These are phyloP conservation scores for Siniperca chuatsi DNA, from an alignment of 2,113 vertebrate species.

Conservation along the genomic window DNA sequence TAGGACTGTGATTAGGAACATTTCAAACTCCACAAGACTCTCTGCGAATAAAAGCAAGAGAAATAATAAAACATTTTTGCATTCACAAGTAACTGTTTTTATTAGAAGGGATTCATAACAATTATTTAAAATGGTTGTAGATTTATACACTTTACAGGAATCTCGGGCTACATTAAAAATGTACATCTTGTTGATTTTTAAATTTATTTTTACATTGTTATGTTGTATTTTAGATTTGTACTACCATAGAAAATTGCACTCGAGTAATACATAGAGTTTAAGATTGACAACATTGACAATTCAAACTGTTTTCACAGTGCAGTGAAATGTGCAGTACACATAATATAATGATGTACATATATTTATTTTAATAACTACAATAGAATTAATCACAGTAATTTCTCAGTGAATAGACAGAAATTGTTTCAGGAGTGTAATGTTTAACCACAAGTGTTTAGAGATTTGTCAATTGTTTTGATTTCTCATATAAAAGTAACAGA, in stretches of 20 bases:
- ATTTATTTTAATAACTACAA: background rate
- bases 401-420: background rate
- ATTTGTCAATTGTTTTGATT: conserved; percentile 18
- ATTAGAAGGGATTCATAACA: background rate
- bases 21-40: conserved; percentile 11
- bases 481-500: conserved; percentile 22
- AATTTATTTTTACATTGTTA: background rate
- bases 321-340: background rate
- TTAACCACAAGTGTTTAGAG: background rate
- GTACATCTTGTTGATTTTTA: background rate
- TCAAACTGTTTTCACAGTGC: background rate
- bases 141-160: background rate
- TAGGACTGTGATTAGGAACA: conserved; percentile 10
- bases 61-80: background rate
- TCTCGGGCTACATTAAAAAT: background rate
- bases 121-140: background rate
- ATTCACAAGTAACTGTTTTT: background rate
- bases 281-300: background rate
- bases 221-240: background rate
- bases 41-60: background rate
- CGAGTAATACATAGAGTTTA: background rate
- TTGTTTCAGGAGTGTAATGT: background rate
- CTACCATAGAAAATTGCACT: background rate
- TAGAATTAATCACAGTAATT: background rate
- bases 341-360: background rate